Evolutionary conservation across 37 sponge, comb jelly and placozoan species (phyloP).

Genomic region (Crambe crambe): DNA sequence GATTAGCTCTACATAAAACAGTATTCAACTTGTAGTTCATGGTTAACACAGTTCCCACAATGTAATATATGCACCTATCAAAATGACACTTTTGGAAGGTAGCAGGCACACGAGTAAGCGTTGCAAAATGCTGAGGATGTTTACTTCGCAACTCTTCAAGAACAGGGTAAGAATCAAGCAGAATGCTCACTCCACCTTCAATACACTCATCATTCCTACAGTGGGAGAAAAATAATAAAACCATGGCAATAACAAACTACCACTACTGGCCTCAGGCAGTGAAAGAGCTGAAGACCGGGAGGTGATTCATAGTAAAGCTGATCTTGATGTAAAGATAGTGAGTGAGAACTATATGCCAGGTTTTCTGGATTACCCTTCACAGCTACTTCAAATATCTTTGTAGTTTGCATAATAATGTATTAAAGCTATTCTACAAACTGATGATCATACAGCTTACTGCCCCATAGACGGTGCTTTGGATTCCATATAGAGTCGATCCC

Average conservation of each 20-base stretch:
- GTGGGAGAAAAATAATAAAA: too few relatives aligned
- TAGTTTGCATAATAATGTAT: too few relatives aligned
- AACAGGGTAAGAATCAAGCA: constrained; percentile 59
- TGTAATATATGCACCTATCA: too few relatives aligned
- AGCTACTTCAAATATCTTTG: constrained; percentile 57
- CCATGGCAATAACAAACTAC: too few relatives aligned
- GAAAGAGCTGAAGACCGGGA: constrained; percentile 70
- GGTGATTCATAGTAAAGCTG: constrained; percentile 67
- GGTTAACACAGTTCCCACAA: too few relatives aligned
- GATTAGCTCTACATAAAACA: constrained; percentile 3
- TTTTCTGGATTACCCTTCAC: constrained; percentile 43
- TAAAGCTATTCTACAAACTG: too few relatives aligned
- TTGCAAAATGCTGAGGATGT: constrained; percentile 26
- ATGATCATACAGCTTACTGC: too few relatives aligned
- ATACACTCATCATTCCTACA: constrained; percentile 66
- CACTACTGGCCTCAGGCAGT: constrained; percentile 52
- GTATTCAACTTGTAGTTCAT: too few relatives aligned
- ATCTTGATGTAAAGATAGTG: constrained; percentile 56
- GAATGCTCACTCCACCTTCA: constrained; percentile 56
- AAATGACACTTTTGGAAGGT: constrained; percentile 76
- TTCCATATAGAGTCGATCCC: neutral
- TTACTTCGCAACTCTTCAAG: constrained; percentile 47
- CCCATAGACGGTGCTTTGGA: constrained; percentile 55
- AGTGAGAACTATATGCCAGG: constrained; percentile 39
- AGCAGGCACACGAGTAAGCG: constrained; percentile 32